Evolutionary conservation across 2,888 invertebrate genomes (phyloP).

Genomic region (Aleiodes alternator): DNA sequence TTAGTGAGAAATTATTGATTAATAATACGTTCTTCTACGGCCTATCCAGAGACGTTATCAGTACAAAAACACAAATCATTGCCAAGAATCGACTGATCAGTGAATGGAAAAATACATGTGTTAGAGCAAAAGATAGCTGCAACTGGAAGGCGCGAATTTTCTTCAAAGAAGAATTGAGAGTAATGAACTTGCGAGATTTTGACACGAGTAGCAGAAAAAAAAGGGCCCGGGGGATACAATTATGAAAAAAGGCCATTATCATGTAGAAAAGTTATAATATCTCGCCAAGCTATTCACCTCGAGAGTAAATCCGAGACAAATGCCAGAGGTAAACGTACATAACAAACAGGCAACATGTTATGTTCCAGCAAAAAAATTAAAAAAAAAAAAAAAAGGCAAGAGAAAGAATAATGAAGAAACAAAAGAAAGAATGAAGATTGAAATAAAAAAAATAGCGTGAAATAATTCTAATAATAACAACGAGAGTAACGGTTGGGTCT

Average conservation of each 20-base stretch:
- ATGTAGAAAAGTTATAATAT: conserved; percentile 20
- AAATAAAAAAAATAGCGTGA: conserved; percentile 27
- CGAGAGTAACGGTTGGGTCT: conserved; percentile 43
- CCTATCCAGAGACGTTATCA: conserved; percentile 4
- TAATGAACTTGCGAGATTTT: no score
- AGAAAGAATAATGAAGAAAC: background rate
- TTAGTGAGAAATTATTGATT: conserved; percentile 30
- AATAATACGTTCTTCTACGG: background rate
- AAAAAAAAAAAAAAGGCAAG: background rate
- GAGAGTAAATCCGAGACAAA: conserved; percentile 24
- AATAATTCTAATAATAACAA: conserved; percentile 42
- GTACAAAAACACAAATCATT: conserved; percentile 2
- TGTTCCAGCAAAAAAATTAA: background rate
- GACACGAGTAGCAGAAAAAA: no score
- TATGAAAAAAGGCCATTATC: conserved; percentile 17
- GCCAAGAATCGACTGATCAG: background rate
- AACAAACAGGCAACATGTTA: conserved; percentile 9
- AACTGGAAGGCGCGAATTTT: no score
- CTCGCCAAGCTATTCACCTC: conserved; percentile 11
- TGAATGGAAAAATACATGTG: no score
- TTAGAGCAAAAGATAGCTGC: no score
- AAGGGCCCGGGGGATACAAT: background rate
- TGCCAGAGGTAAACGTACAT: conserved; percentile 31
- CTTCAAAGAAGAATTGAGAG: no score
- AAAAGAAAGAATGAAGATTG: background rate